Conservation (phyloP, 1,140 invertebrate species). For the Acyrthosiphon pisum region DNA sequence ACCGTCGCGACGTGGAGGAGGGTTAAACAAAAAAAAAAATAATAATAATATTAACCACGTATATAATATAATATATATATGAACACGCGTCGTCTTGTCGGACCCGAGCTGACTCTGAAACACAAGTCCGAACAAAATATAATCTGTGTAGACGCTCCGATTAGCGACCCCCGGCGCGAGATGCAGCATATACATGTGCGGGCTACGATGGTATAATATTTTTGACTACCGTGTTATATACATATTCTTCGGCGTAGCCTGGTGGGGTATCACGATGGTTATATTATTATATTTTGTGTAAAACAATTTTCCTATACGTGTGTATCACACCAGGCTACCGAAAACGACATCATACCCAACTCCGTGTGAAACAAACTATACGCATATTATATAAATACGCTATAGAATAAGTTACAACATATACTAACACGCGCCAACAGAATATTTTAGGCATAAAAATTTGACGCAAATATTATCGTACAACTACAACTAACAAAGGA, state of each 20-base stretch:
- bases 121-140: slow-evolving; percentile 35
- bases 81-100: slow-evolving; percentile 42
- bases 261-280: neutral
- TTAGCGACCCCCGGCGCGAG: neutral
- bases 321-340: neutral
- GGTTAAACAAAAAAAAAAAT: slow-evolving; percentile 36
- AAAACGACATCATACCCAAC: neutral
- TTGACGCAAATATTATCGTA: too few relatives aligned
- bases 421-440: too few relatives aligned
- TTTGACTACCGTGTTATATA: neutral
- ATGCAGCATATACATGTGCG: neutral
- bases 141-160: slow-evolving; percentile 26
- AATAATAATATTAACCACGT: neutral
- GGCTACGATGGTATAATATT: neutral
- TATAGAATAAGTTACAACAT: too few relatives aligned
- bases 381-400: too few relatives aligned
- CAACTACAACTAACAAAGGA: too few relatives aligned
- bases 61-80: neutral
- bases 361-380: neutral
- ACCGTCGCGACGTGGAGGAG: neutral
- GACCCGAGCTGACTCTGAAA: neutral
- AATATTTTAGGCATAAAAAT: neutral
- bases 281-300: neutral
- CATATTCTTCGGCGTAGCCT: neutral
- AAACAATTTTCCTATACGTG: neutral